phyloP scores from a whole-genome alignment of 2,888 invertebrate genomes.

The Caenorhabditis sp. region DNA sequence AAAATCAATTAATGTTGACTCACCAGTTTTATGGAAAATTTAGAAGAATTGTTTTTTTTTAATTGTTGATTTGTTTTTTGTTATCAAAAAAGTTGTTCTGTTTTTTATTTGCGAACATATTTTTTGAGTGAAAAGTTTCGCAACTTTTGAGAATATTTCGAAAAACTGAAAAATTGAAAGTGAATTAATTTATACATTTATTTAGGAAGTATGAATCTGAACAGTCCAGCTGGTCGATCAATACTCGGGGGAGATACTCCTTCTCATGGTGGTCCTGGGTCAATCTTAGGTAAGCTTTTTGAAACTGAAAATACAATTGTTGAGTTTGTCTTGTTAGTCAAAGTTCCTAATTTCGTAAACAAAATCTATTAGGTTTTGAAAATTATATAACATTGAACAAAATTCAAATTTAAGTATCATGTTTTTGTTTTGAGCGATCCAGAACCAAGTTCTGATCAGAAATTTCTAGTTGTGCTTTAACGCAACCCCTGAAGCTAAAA shows the following conservation, averaged over 20 bases:
- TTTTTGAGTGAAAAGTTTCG: background rate
- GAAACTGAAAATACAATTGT: background rate
- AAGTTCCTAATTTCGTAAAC: too few species aligned
- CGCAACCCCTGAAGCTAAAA: too few species aligned
- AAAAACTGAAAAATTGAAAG: background rate
- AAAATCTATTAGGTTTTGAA: too few species aligned
- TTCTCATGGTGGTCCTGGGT: constrained; percentile 45
- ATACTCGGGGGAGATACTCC: constrained; percentile 56
- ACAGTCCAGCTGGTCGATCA: constrained; percentile 48
- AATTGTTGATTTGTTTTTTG: constrained; percentile 11
- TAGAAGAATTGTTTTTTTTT: constrained; percentile 20
- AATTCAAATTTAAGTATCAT: too few species aligned
- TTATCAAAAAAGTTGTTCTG: constrained; percentile 7
- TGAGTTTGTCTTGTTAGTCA: too few species aligned
- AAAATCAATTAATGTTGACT: constrained; percentile 27
- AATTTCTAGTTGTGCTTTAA: too few species aligned
- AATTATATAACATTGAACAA: too few species aligned
- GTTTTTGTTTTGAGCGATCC: too few species aligned
- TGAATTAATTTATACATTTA: background rate
- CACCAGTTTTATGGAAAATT: constrained; percentile 31
- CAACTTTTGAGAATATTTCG: background rate
- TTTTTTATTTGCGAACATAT: constrained; percentile 6
- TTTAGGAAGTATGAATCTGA: constrained; percentile 37
- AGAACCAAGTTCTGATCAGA: too few species aligned
- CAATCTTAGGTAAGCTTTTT: constrained; percentile 13